phyloP scores from a whole-genome alignment of 64 coral and sea anemone genomes.

The Actinia equina region DNA sequence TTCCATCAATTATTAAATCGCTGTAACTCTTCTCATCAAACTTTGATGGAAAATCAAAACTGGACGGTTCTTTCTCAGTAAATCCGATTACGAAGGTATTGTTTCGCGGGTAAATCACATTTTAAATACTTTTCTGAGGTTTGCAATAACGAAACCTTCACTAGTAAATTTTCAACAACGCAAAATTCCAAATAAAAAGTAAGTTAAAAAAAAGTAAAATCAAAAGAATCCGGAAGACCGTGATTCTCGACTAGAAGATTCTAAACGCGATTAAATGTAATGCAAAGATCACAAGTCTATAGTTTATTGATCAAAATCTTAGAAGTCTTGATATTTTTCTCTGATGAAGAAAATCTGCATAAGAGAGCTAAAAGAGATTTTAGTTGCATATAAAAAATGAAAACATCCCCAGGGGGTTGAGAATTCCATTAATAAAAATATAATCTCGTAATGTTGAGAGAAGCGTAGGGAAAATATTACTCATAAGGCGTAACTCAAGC shows the following conservation, averaged over 20 bases:
- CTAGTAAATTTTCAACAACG: background rate
- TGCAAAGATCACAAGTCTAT: background rate
- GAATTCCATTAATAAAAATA: background rate
- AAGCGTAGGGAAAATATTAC: background rate
- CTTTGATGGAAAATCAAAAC: background rate
- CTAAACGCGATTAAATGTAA: background rate
- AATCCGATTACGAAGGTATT: background rate
- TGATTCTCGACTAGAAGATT: too few species aligned
- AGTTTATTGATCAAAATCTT: background rate
- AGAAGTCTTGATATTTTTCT: background rate
- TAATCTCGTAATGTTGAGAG: background rate
- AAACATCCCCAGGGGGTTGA: background rate
- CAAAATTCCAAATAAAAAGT: background rate
- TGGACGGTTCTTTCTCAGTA: background rate
- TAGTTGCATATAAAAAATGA: background rate
- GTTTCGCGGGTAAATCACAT: background rate
- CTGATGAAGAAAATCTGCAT: background rate
- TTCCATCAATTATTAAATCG: background rate
- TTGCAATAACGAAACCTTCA: background rate
- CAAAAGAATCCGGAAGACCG: too few species aligned
- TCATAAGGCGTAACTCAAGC: background rate
- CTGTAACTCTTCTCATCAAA: slow-evolving; percentile 8
- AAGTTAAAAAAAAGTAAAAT: too few species aligned
- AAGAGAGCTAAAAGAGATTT: background rate
- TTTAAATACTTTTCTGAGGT: background rate